phyloP scores from a whole-genome alignment of 2,797 vertebrate species.

The Cynopterus sphinx region DNA sequence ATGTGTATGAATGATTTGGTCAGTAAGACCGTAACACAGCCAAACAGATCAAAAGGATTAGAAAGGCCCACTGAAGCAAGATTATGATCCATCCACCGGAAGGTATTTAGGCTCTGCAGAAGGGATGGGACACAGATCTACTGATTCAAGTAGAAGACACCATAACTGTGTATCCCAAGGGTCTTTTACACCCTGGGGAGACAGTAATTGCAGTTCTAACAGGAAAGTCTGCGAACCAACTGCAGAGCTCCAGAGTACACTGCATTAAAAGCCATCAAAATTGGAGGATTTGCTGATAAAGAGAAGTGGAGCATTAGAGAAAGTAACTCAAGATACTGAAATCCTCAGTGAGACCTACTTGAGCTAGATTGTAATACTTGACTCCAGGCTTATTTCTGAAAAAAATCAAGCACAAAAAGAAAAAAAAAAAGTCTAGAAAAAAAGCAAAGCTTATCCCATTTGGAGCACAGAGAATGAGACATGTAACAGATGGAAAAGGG shows the following conservation, averaged over 20 bases:
- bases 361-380: constrained; percentile 22
- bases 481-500: constrained; percentile 37
- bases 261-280: not conserved
- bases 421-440: not conserved
- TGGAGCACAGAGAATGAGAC: constrained; percentile 36
- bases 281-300: constrained; percentile 13
- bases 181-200: not conserved
- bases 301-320: not conserved
- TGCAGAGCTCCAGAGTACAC: not conserved
- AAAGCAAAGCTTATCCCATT: constrained; percentile 25
- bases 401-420: constrained; percentile 34
- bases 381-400: constrained; percentile 46
- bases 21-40: not conserved
- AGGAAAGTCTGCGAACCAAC: constrained; percentile 5
- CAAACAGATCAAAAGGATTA: constrained; percentile 15
- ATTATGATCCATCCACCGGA: not conserved
- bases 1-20: not conserved
- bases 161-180: not conserved
- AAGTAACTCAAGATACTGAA: constrained; percentile 18
- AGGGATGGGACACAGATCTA: not conserved
- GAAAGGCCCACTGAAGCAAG: not conserved
- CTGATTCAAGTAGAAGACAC: not conserved
- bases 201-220: not conserved
- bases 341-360: constrained; percentile 8
- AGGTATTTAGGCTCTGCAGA: not conserved